Percentiles rank a stretch among this genome's conserved stretches.
Conservation (phyloP, 2,888 invertebrate genomes). For the Heliothis peltigera region DNA sequence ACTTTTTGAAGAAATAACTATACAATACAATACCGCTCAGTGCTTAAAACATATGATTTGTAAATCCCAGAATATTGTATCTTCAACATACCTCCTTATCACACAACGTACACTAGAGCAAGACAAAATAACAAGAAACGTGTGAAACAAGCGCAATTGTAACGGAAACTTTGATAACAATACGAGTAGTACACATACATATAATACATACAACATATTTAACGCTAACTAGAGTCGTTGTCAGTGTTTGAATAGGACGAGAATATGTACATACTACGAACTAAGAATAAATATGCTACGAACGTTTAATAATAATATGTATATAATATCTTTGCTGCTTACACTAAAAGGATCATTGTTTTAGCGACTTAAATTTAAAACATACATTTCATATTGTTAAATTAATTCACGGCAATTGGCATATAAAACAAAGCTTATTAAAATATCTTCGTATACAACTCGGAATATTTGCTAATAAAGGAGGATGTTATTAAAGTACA, state of each 20-base stretch:
- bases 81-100: conserved; percentile 24
- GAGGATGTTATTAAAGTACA: too few relatives aligned
- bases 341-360: not conserved
- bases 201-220: conserved; percentile 21
- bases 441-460: too few relatives aligned
- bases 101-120: conserved; percentile 20
- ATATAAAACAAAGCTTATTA: too few relatives aligned
- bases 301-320: conserved; percentile 8
- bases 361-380: not conserved
- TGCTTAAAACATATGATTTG: conserved; percentile 12
- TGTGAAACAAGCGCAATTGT: conserved; percentile 23
- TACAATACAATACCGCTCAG: conserved; percentile 1
- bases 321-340: not conserved
- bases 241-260: conserved; percentile 41
- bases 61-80: not conserved
- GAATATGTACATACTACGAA: conserved; percentile 24
- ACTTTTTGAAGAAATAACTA: too few relatives aligned
- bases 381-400: not conserved
- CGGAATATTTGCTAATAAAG: too few relatives aligned
- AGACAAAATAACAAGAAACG: conserved; percentile 28
- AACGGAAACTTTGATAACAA: conserved; percentile 58
- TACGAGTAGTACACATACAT: conserved; percentile 44
- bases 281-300: conserved; percentile 17
- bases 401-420: not conserved
- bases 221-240: conserved; percentile 34